Conservation (phyloP, 2,888 invertebrate genomes). For the Tuberolachnus salignus region DNA sequence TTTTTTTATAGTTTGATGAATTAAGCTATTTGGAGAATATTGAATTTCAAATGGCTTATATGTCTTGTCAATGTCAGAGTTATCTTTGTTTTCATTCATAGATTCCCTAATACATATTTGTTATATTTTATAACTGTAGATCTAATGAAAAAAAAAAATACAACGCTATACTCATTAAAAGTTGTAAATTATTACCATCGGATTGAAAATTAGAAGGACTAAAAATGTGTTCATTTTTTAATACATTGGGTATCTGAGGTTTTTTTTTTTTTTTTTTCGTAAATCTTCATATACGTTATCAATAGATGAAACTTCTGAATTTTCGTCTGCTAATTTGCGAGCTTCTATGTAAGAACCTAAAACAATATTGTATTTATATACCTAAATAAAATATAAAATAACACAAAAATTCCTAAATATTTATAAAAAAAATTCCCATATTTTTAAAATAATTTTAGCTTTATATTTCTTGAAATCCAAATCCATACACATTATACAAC, state of each 20-base stretch:
- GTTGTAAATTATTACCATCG: not conserved
- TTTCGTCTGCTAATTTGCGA: not conserved
- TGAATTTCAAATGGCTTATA: not conserved
- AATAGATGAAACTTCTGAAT: not conserved
- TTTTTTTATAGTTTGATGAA: not conserved
- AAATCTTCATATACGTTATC: not conserved
- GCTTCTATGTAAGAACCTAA: not conserved
- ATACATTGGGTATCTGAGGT: not conserved
- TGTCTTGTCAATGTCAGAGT: not conserved
- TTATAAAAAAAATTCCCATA: constrained; percentile 1
- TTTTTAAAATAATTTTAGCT: not conserved
- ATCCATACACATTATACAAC: too few species aligned
- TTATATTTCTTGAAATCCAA: not conserved
- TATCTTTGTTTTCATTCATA: not conserved
- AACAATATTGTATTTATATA: not conserved
- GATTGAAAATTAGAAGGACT: not conserved
- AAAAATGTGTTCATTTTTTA: not conserved
- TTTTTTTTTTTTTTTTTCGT: too few species aligned
- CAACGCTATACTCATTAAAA: not conserved
- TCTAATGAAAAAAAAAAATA: not conserved
- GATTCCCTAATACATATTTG: not conserved
- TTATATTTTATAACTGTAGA: not conserved
- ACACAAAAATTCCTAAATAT: too few species aligned
- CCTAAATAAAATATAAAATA: not conserved
- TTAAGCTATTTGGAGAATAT: not conserved